Evolutionary conservation across 23 tunicate genomes (phyloP).

Genomic region (Styela plicata): DNA sequence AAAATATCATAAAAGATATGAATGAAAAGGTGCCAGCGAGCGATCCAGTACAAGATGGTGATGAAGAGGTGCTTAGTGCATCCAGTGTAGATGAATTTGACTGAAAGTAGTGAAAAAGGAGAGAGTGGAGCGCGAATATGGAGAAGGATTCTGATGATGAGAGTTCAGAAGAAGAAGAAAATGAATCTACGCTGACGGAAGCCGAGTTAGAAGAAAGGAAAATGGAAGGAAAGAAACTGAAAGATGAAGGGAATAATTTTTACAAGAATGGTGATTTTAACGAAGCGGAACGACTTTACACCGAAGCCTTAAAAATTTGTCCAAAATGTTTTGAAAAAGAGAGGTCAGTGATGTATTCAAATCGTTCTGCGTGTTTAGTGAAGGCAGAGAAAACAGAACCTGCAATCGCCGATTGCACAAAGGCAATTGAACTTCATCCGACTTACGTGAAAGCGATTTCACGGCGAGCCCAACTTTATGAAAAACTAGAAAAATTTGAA

Average conservation of each 20-base stretch:
- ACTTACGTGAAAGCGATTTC: conserved; percentile 50
- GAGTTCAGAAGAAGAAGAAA: neutral
- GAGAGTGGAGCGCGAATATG: neutral
- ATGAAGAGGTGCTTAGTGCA: too few relatives aligned
- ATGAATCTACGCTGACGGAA: neutral
- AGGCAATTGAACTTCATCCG: conserved; percentile 63
- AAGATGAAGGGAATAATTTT: conserved; percentile 42
- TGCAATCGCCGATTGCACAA: conserved; percentile 57
- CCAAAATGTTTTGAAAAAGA: conserved; percentile 49
- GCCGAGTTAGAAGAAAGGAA: conserved; percentile 4
- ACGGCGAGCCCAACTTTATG: conserved; percentile 73
- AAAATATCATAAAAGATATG: too few relatives aligned
- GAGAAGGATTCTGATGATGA: neutral
- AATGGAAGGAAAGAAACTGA: conserved; percentile 26
- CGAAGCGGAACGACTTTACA: conserved; percentile 56
- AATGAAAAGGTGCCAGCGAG: too few relatives aligned
- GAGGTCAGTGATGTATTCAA: conserved; percentile 48
- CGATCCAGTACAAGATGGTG: too few relatives aligned
- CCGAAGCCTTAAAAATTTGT: conserved; percentile 55
- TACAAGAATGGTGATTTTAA: conserved; percentile 31
- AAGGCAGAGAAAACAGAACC: conserved; percentile 5
- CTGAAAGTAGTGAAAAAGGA: neutral
- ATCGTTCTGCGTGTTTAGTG: conserved; percentile 56
- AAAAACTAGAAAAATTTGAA: conserved; percentile 64
- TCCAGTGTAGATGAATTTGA: neutral